Conservation (phyloP, 2,113 vertebrate species). For the Osmerus mordax region DNA sequence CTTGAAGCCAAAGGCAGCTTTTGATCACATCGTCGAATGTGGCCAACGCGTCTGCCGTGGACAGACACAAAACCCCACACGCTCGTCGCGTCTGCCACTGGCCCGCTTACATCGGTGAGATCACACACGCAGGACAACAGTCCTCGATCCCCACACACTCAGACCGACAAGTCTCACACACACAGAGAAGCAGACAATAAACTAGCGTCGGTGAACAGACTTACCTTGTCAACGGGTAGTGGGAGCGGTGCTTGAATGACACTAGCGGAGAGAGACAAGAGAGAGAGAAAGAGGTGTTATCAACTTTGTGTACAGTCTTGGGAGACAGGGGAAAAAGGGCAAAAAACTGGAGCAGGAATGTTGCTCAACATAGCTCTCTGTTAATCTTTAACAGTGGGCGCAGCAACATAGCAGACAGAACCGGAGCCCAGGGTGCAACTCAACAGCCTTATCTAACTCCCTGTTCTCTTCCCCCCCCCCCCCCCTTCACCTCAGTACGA, state of each 20-base stretch:
- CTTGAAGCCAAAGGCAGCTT: too few relatives aligned
- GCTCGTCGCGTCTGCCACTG: too few relatives aligned
- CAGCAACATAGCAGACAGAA: neutral
- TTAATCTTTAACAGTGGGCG: constrained; percentile 41
- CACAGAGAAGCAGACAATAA: neutral
- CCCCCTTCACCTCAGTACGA: neutral
- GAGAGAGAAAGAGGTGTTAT: constrained; percentile 8
- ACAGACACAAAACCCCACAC: too few relatives aligned
- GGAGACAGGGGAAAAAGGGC: constrained; percentile 17
- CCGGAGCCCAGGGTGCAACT: neutral
- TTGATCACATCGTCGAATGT: too few relatives aligned
- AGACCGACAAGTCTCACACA: neutral
- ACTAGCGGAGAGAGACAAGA: constrained; percentile 69
- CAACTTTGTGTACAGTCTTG: constrained; percentile 1
- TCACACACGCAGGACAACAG: neutral
- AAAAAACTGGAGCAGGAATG: constrained; percentile 10
- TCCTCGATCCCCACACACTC: neutral
- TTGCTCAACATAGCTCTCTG: constrained; percentile 18
- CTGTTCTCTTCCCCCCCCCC: neutral
- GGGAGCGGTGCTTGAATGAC: constrained; percentile 95
- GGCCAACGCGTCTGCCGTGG: too few relatives aligned
- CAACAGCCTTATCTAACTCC: neutral
- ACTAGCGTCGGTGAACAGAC: constrained; percentile 6
- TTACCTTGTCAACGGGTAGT: constrained; percentile 98
- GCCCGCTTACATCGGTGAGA: too few relatives aligned